Evolutionary conservation across 1,140 invertebrate genomes (phyloP).

Genomic region (Nomia melanderi): DNA sequence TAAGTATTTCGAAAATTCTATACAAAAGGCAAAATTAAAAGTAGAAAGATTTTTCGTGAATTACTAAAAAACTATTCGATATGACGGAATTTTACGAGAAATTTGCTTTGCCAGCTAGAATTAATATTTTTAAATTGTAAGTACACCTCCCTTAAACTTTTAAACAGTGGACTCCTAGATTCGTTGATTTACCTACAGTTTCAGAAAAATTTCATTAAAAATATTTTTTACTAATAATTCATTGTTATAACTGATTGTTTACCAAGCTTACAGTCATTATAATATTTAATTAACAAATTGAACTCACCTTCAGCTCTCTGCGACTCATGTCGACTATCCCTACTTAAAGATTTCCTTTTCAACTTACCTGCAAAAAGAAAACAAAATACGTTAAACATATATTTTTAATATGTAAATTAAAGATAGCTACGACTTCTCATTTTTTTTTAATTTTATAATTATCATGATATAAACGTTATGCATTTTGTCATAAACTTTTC

Average conservation of each 20-base stretch:
- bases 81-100: background rate
- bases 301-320: conserved; percentile 64
- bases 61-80: background rate
- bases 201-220: no score
- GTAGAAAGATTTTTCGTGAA: no score
- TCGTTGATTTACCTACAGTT: no score
- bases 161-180: no score
- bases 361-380: conserved; percentile 76
- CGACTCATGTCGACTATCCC: conserved; percentile 50
- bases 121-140: background rate
- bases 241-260: no score
- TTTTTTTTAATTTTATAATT: no score
- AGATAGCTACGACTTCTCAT: no score
- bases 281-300: background rate
- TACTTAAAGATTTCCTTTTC: conserved; percentile 65
- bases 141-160: background rate
- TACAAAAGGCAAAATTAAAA: background rate
- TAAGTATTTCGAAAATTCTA: background rate
- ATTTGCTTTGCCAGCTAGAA: background rate
- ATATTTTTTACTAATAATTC: no score
- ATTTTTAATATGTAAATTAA: no score
- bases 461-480: no score
- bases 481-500: no score
- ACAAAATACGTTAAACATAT: conserved; percentile 25
- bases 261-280: no score